phyloP scores from a whole-genome alignment of 2,888 invertebrate species.

The Eupithecia exiguata region DNA sequence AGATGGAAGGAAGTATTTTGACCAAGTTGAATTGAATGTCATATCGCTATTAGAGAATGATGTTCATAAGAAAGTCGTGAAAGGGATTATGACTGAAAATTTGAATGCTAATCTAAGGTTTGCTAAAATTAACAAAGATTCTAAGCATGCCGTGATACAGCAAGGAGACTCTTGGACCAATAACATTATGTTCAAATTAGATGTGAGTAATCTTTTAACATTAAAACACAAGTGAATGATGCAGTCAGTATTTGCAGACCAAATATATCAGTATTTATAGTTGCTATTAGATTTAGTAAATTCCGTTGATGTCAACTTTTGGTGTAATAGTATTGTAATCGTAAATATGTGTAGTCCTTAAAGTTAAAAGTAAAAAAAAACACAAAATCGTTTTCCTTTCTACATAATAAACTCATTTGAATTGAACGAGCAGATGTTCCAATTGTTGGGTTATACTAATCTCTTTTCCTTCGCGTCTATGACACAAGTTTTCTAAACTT shows the following conservation, averaged over 20 bases:
- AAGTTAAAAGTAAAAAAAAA: too few species aligned
- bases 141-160: slow-evolving; percentile 49
- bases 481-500: too few species aligned
- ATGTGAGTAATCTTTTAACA: slow-evolving; percentile 39
- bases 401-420: not conserved
- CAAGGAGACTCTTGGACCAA: slow-evolving; percentile 61
- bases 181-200: slow-evolving; percentile 56
- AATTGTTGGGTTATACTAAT: not conserved
- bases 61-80: slow-evolving; percentile 34
- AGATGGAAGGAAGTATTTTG: slow-evolving; percentile 21
- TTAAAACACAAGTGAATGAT: not conserved
- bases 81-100: slow-evolving; percentile 23
- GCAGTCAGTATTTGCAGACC: not conserved
- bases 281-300: not conserved
- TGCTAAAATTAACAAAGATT: slow-evolving; percentile 37
- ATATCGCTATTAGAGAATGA: slow-evolving; percentile 35
- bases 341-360: too few species aligned
- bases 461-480: too few species aligned
- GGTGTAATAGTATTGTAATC: too few species aligned
- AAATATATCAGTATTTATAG: too few species aligned
- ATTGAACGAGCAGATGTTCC: too few species aligned
- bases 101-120: slow-evolving; percentile 30
- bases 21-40: slow-evolving; percentile 27
- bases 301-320: not conserved
- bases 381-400: not conserved